Percentiles rank a stretch among this genome's conserved stretches.
Evolutionary conservation across 2,797 vertebrate species (phyloP).

Genomic region (Dipus sagitta): DNA sequence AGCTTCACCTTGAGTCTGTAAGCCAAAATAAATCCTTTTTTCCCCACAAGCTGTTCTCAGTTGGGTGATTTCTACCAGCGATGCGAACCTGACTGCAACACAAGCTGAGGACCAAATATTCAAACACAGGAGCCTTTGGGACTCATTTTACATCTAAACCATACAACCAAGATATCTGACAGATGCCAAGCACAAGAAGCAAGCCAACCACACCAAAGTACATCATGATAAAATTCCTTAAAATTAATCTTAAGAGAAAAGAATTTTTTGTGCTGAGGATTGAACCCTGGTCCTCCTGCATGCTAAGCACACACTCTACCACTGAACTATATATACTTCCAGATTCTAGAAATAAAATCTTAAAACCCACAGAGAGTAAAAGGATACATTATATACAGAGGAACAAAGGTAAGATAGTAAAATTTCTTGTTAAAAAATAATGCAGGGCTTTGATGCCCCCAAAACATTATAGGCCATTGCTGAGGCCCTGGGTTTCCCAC

Average conservation of each 20-base stretch:
- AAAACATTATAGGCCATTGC: no score
- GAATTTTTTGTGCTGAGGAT: neutral
- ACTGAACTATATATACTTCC: neutral
- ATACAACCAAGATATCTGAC: neutral
- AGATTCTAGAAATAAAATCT: neutral
- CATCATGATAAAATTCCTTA: neutral
- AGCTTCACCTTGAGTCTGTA: no score
- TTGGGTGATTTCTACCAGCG: no score
- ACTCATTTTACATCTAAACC: neutral
- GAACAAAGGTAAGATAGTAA: no score
- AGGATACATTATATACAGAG: no score
- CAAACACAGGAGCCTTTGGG: neutral
- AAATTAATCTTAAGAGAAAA: neutral
- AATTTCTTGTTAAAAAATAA: no score
- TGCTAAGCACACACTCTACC: neutral
- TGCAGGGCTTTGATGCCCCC: no score
- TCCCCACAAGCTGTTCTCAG: no score
- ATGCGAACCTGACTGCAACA: no score
- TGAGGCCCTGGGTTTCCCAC: no score
- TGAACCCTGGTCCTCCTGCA: neutral
- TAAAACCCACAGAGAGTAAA: neutral
- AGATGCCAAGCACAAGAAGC: neutral
- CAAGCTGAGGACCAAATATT: neutral
- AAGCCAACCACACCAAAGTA: neutral
- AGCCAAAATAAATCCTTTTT: no score